phyloP scores from a whole-genome alignment of 2,797 vertebrate species.

The Acipenser ruthenus region DNA sequence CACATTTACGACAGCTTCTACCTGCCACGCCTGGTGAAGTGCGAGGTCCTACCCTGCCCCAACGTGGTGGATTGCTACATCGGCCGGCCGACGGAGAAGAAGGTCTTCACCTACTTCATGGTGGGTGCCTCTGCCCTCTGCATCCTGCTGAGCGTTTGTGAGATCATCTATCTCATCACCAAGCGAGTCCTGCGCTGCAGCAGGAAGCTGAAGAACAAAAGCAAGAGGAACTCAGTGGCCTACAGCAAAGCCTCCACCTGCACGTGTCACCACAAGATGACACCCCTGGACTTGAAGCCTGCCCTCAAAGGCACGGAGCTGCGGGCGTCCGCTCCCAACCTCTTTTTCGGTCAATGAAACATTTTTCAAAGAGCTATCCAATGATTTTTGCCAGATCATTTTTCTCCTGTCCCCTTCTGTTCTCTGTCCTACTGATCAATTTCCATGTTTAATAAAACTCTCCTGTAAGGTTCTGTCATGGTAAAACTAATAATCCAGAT shows the following conservation, averaged over 20 bases:
- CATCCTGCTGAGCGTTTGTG: constrained; percentile 85
- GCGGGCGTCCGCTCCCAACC: constrained; percentile 63
- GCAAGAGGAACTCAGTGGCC: constrained; percentile 34
- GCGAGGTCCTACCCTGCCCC: constrained; percentile 73
- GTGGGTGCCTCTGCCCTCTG: constrained; percentile 87
- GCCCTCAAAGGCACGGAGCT: constrained; percentile 35
- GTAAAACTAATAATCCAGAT: no score
- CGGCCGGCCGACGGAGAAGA: constrained; percentile 90
- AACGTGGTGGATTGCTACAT: constrained; percentile 93
- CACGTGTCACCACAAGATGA: constrained; percentile 44
- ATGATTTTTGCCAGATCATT: no score
- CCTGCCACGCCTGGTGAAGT: constrained; percentile 84
- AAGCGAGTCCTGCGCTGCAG: constrained; percentile 51
- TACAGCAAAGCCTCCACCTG: constrained; percentile 61
- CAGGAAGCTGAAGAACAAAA: constrained; percentile 37
- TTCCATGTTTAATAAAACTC: no score
- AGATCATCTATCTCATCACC: constrained; percentile 85
- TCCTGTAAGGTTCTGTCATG: no score
- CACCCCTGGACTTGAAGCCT: constrained; percentile 45
- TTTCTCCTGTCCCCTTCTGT: no score
- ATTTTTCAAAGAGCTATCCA: no score
- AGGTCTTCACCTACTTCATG: constrained; percentile 97
- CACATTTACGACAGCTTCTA: constrained; percentile 82
- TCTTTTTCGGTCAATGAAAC: constrained; percentile 21
- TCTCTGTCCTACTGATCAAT: no score